Evolutionary conservation across 92 coral and sea anemone genomes (phyloP).

Genomic region (Zoanthus sociatus): DNA sequence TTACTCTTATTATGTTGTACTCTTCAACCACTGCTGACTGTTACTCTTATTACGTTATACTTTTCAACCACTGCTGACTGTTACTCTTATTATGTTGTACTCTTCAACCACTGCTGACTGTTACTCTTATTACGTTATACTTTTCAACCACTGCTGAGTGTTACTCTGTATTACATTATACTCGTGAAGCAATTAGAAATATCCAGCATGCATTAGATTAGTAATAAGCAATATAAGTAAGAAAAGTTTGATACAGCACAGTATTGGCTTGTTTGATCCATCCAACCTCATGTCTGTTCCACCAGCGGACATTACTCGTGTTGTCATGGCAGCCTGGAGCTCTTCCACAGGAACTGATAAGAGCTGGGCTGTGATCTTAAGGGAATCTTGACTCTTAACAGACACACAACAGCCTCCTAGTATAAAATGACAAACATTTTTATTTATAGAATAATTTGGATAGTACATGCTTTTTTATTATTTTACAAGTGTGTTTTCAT

Average conservation of each 20-base stretch:
- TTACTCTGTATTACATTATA: not conserved
- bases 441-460: too few relatives aligned
- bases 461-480: too few relatives aligned
- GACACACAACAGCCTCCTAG: constrained; percentile 91
- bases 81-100: too few relatives aligned
- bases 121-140: too few relatives aligned
- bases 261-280: constrained; percentile 54
- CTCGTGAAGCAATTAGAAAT: constrained; percentile 37
- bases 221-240: constrained; percentile 14
- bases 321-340: constrained; percentile 90
- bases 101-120: too few relatives aligned
- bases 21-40: too few relatives aligned
- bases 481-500: too few relatives aligned
- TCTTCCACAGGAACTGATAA: constrained; percentile 88
- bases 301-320: constrained; percentile 94
- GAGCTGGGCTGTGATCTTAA: constrained; percentile 84
- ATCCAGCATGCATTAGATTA: constrained; percentile 15
- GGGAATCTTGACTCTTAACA: constrained; percentile 67
- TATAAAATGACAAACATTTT: not conserved
- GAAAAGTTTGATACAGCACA: constrained; percentile 80
- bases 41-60: too few relatives aligned
- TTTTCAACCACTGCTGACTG: too few relatives aligned
- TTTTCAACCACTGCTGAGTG: too few relatives aligned
- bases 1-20: too few relatives aligned
- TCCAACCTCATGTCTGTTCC: constrained; percentile 94